Evolutionary conservation across 2,113 vertebrate species (phyloP), one percentile per base, ranked within the genome.

Genomic region (Crotalus tigris): DNA sequence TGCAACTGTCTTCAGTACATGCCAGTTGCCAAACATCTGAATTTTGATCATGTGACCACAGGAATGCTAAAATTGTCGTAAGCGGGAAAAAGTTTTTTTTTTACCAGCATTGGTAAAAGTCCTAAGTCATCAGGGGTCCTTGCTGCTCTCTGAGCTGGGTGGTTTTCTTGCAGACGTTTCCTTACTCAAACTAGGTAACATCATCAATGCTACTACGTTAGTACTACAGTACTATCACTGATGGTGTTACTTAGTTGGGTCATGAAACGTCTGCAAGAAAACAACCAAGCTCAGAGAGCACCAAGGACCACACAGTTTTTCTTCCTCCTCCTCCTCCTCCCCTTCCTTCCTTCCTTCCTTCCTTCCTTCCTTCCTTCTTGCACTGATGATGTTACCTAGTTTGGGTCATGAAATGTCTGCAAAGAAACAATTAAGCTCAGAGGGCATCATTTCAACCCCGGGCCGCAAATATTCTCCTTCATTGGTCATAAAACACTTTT

Each of bases 251-350:
- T 29, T n/a, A 69, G 61, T 69, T 69, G 12, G 61, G 26, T 64
- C 24, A 64, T 64, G 10, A 64, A 29, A 64, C 1, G 10, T 64
- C 59, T 64, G 26, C 10, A 29, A 61, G 23, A 26, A 61, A 26
- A 3, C 9, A 61, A 26, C 2, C 59, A 26, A 64, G 10, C 24
- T 29, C 26, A 64, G 24, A 64, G 59, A 64, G 26, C 10, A 64
- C 3, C 10, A 4, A 3, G 26, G 24, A 61, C 1, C 21, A 23
- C 33, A 33, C 58, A 59, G 58, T 59, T 1, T 23, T 61, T 26
- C 23, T 8, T 26, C 49, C 7, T 1, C 49, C 0, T 5, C 2
- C 8, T 0, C 2, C 10, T 9, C 49, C 49, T 49, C 2, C 39
- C 49, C 23, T 23, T 24, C 49, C 6, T 7, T 8, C 0, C 44